Conservation (phyloP, 2,888 invertebrate species). For the Diogma glabrata region DNA sequence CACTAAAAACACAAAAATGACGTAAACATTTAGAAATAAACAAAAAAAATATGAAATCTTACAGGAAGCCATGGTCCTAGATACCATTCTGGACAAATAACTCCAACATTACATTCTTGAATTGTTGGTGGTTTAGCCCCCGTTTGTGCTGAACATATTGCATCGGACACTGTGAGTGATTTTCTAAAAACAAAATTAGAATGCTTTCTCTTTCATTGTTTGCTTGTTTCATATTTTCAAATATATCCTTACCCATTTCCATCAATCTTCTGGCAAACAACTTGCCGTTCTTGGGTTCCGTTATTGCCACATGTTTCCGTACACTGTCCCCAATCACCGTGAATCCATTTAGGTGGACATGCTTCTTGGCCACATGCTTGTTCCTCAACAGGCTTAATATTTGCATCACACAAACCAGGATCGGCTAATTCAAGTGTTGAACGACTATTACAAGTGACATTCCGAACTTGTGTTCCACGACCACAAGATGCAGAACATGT, state of each 20-base stretch:
- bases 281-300: slow-evolving; percentile 54
- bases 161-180: slow-evolving; percentile 59
- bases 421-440: slow-evolving; percentile 60
- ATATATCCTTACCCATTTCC: slow-evolving; percentile 45
- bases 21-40: no score
- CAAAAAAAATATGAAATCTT: no score
- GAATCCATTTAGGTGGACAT: slow-evolving; percentile 72
- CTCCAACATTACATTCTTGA: slow-evolving; percentile 63
- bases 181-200: slow-evolving; percentile 6
- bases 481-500: slow-evolving; percentile 82
- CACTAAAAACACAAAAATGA: no score
- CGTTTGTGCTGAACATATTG: slow-evolving; percentile 53
- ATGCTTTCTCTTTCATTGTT: slow-evolving; percentile 4
- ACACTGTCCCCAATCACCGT: slow-evolving; percentile 69
- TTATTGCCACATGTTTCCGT: slow-evolving; percentile 70
- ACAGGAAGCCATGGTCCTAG: slow-evolving; percentile 84
- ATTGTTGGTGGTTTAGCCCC: slow-evolving; percentile 58
- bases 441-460: slow-evolving; percentile 69
- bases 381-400: slow-evolving; percentile 55
- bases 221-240: no score
- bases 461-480: slow-evolving; percentile 71
- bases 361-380: slow-evolving; percentile 63
- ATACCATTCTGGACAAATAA: slow-evolving; percentile 78
- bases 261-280: slow-evolving; percentile 71
- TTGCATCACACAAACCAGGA: slow-evolving; percentile 65